These are phyloP conservation scores for Leptobrachium leishanense DNA, from an alignment of 2,113 vertebrate genomes.

Conservation along the genomic window DNA sequence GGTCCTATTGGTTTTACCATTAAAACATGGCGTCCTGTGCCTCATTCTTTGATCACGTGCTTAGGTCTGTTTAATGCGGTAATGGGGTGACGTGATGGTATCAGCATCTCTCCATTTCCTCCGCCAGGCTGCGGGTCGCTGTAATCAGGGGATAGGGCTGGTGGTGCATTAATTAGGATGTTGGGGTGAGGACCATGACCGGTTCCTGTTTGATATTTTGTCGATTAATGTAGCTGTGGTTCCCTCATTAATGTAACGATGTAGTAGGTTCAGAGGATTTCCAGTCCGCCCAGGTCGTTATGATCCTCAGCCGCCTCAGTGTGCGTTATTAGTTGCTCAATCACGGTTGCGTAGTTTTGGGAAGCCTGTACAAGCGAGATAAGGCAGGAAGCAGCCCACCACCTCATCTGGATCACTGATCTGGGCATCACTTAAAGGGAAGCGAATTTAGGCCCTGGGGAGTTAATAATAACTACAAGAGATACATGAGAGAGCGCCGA, in stretches of 20 bases:
- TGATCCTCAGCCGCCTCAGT: slow-evolving; percentile 10
- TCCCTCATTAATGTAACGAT: neutral
- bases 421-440: neutral
- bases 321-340: slow-evolving; percentile 18
- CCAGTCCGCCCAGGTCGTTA: neutral
- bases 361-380: slow-evolving; percentile 27
- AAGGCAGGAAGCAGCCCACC: slow-evolving; percentile 28
- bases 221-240: neutral
- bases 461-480: neutral
- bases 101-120: slow-evolving; percentile 29
- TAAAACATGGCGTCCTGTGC: neutral
- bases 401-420: slow-evolving; percentile 9
- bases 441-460: neutral
- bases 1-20: neutral
- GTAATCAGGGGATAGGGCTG: neutral
- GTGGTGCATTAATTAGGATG: neutral
- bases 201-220: neutral
- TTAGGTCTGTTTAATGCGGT: neutral
- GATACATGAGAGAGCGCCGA: neutral
- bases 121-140: too few species aligned
- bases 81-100: neutral
- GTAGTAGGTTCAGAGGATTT: too few species aligned
- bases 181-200: neutral
- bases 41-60: slow-evolving; percentile 12
- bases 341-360: slow-evolving; percentile 19